phyloP scores from a whole-genome alignment of 1,140 invertebrate genomes.

The Bombus sylvicola region DNA sequence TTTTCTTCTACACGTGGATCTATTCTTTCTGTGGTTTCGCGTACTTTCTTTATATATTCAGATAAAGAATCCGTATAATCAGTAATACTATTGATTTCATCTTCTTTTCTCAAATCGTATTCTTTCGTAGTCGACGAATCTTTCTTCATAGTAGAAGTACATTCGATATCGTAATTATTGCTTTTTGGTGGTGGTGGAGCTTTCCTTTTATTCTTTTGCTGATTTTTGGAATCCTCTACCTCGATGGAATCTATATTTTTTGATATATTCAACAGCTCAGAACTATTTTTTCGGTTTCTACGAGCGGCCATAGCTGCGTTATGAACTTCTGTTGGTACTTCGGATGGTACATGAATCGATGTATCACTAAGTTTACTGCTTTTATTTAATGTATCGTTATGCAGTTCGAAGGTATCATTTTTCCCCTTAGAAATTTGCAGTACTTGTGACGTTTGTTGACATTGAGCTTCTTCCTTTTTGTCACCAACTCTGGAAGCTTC shows the following conservation, averaged over 20 bases:
- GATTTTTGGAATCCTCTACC: constrained; percentile 70
- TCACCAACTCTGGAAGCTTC: not conserved
- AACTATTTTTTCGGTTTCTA: constrained; percentile 85
- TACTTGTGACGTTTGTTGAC: constrained; percentile 14
- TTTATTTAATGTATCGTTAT: constrained; percentile 63
- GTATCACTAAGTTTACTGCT: constrained; percentile 41
- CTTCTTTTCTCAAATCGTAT: constrained; percentile 66
- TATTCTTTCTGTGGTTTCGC: constrained; percentile 59
- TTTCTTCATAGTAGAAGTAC: constrained; percentile 20
- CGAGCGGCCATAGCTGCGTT: constrained; percentile 87
- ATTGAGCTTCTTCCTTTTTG: constrained; percentile 30
- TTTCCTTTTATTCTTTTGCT: constrained; percentile 88
- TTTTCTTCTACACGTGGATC: constrained; percentile 62
- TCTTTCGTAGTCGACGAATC: constrained; percentile 51
- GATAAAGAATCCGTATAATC: constrained; percentile 73
- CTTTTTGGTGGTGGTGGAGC: constrained; percentile 87
- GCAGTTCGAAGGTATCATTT: constrained; percentile 29
- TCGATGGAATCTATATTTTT: constrained; percentile 48
- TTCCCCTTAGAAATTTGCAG: not conserved
- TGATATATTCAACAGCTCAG: constrained; percentile 68
- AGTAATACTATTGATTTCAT: constrained; percentile 64
- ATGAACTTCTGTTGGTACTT: constrained; percentile 87
- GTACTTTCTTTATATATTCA: constrained; percentile 66
- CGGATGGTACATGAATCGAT: constrained; percentile 69
- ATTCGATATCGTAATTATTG: constrained; percentile 52